phyloP scores from a whole-genome alignment of 64 coral and sea anemone genomes.

The Acropora yongei region DNA sequence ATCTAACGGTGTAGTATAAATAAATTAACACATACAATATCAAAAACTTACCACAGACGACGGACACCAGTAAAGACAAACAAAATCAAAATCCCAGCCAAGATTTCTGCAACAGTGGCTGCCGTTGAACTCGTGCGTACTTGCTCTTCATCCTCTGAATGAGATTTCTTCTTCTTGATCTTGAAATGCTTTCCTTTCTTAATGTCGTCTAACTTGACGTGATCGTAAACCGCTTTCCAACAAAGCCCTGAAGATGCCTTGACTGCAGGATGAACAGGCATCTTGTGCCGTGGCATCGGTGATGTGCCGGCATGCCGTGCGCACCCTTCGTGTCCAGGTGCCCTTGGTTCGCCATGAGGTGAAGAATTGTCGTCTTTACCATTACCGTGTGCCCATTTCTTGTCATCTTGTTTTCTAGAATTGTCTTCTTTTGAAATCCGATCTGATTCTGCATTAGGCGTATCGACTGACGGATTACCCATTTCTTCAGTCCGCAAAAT shows the following conservation, averaged over 20 bases:
- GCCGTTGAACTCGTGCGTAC: not conserved
- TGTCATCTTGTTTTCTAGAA: not conserved
- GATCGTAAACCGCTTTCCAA: not conserved
- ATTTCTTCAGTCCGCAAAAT: too few relatives aligned
- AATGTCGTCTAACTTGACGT: not conserved
- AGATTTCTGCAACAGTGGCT: not conserved
- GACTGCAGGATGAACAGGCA: not conserved
- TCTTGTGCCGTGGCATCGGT: not conserved
- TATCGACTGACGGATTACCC: too few relatives aligned
- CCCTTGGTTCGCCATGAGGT: constrained; percentile 1
- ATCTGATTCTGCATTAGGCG: too few relatives aligned
- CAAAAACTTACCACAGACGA: too few relatives aligned
- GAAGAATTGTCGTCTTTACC: not conserved
- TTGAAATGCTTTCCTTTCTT: not conserved
- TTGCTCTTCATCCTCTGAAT: not conserved
- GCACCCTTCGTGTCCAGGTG: not conserved
- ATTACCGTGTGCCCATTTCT: not conserved
- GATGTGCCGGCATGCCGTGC: not conserved
- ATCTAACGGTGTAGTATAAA: not conserved
- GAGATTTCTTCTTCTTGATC: not conserved
- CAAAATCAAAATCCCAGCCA: not conserved
- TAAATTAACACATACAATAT: not conserved
- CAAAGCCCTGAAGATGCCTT: not conserved
- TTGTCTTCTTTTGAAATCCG: not conserved
- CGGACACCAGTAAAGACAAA: too few relatives aligned